These are phyloP conservation scores for Notodonta dromedarius DNA, from an alignment of 2,888 invertebrate genomes.

Conservation along the genomic window DNA sequence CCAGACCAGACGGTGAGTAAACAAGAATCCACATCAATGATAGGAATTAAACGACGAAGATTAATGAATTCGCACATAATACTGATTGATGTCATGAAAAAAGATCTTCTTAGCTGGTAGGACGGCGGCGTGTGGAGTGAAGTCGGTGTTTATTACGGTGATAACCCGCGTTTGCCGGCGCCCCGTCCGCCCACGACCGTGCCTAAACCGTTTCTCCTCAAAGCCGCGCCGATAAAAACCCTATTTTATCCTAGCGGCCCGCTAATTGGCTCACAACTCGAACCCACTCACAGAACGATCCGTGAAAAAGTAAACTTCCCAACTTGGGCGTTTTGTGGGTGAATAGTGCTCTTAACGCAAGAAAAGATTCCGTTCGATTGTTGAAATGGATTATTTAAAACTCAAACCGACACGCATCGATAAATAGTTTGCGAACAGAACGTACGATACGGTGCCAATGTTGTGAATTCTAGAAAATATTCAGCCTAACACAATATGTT, in stretches of 20 bases:
- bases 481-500: constrained; percentile 40
- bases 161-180: constrained; percentile 30
- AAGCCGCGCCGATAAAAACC: constrained; percentile 40
- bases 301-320: constrained; percentile 35
- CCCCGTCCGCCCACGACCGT: constrained; percentile 19
- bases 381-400: constrained; percentile 24
- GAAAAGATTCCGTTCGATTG: constrained; percentile 20
- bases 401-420: constrained; percentile 7
- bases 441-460: not conserved
- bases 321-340: constrained; percentile 4
- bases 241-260: constrained; percentile 40
- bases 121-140: constrained; percentile 25
- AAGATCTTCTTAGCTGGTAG: constrained; percentile 17
- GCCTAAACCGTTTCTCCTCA: constrained; percentile 11
- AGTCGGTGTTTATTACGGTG: constrained; percentile 37
- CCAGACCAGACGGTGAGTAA: not conserved
- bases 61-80: constrained; percentile 22
- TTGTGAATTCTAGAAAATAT: not conserved
- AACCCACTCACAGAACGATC: constrained; percentile 32
- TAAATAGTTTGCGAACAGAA: constrained; percentile 8
- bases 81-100: constrained; percentile 20
- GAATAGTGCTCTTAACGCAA: constrained; percentile 9
- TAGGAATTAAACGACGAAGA: constrained; percentile 10
- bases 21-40: not conserved
- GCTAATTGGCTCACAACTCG: constrained; percentile 59